phyloP scores from a whole-genome alignment of 2,888 invertebrate species.

The Pristionchus mayeri region DNA sequence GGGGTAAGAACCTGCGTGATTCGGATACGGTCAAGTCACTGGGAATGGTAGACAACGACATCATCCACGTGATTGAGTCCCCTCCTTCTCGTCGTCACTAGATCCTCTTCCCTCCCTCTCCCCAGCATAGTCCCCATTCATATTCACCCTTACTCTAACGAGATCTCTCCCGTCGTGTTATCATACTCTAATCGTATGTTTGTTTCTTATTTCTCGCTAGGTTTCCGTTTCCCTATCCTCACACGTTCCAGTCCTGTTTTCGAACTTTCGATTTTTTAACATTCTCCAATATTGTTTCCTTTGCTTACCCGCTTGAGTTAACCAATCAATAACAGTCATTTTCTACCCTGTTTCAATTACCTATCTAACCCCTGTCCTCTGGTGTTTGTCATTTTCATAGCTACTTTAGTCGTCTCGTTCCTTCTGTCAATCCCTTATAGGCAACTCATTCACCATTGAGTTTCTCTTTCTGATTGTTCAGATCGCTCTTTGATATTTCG shows the following conservation, averaged over 20 bases:
- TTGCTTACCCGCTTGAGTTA: neutral
- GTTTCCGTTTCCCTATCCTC: neutral
- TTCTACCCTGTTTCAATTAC: neutral
- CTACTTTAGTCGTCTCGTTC: neutral
- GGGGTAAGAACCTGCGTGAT: constrained; percentile 49
- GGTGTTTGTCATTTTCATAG: neutral
- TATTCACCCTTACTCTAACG: constrained; percentile 5
- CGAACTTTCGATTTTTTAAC: neutral
- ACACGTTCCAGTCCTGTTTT: constrained; percentile 29
- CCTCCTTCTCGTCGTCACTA: constrained; percentile 26
- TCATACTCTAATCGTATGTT: neutral
- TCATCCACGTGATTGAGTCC: constrained; percentile 48
- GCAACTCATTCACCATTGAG: neutral
- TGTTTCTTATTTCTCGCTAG: neutral
- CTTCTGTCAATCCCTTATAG: constrained; percentile 11
- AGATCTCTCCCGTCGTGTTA: constrained; percentile 24
- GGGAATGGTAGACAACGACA: constrained; percentile 47
- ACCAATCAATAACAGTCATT: neutral
- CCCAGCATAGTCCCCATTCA: neutral
- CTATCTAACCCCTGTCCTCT: neutral
- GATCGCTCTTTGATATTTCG: neutral
- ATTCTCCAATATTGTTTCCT: neutral
- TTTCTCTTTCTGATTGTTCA: neutral
- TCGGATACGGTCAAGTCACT: constrained; percentile 43
- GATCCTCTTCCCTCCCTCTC: too few species aligned